These are phyloP conservation scores for Pandemis cinnamomeana DNA, from an alignment of 2,888 invertebrate species.

Conservation along the genomic window DNA sequence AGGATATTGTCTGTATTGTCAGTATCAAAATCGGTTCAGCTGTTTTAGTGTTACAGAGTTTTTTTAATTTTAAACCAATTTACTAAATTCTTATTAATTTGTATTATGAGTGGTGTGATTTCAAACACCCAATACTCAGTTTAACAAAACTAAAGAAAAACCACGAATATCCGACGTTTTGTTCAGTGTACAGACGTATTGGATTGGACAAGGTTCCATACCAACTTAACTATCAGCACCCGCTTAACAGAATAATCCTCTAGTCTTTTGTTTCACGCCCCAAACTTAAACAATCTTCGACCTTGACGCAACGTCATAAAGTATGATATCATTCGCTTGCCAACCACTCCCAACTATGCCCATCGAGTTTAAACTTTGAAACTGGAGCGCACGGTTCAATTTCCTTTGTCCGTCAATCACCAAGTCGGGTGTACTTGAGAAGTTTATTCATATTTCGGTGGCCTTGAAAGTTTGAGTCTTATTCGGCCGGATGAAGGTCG, in stretches of 20 bases:
- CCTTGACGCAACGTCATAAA: neutral
- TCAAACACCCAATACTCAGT: no score
- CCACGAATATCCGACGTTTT: no score
- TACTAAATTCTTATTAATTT: no score
- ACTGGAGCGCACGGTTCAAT: neutral
- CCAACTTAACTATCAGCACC: neutral
- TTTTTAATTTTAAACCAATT: no score
- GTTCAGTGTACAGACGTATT: neutral
- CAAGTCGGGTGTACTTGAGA: neutral
- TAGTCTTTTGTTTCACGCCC: neutral
- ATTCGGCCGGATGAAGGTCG: neutral
- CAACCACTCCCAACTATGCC: neutral
- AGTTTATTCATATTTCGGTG: slow-evolving; percentile 1
- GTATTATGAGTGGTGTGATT: no score
- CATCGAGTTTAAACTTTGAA: slow-evolving; percentile 18
- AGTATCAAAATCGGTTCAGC: no score
- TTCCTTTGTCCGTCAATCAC: slow-evolving; percentile 1
- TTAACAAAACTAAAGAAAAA: no score
- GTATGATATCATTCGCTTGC: slow-evolving; percentile 8
- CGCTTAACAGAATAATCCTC: slow-evolving; percentile 14
- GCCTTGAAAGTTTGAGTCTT: slow-evolving; percentile 19
- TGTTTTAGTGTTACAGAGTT: no score
- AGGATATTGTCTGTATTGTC: no score
- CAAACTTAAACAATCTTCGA: slow-evolving; percentile 16
- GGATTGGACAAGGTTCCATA: neutral